Conservation (phyloP, 1,140 invertebrate genomes). For the Wasmannia auropunctata region DNA sequence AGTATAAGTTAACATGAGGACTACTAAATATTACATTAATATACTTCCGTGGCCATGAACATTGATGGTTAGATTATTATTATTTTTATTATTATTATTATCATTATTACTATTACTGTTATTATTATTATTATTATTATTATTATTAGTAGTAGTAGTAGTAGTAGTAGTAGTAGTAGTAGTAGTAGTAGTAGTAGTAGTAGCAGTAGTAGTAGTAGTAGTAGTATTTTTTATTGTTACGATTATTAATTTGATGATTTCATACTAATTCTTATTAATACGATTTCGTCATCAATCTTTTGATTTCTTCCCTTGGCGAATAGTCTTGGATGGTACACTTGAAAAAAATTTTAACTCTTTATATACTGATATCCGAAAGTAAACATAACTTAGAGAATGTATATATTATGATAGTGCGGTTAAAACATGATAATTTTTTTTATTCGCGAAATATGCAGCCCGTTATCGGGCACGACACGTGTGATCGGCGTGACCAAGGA, state of each 20-base stretch:
- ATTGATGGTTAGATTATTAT: too few species aligned
- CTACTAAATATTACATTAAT: neutral
- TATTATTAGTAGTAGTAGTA: too few species aligned
- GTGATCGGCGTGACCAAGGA: constrained; percentile 13
- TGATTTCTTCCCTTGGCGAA: neutral
- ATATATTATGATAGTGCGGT: too few species aligned
- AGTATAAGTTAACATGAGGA: neutral
- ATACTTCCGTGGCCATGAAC: neutral
- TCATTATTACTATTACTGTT: too few species aligned
- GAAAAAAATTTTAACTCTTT: neutral
- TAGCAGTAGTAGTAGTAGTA: too few species aligned
- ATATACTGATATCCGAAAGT: neutral
- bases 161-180: too few species aligned
- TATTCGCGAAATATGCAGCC: neutral
- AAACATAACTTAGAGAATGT: neutral
- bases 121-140: too few species aligned
- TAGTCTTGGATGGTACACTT: neutral
- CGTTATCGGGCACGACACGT: neutral
- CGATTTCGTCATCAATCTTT: neutral
- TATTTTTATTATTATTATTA: too few species aligned
- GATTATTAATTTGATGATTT: too few species aligned
- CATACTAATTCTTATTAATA: too few species aligned
- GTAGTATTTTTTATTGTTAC: too few species aligned
- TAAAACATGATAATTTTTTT: neutral
- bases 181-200: too few species aligned